These are phyloP conservation scores for Cydia splendana DNA, from an alignment of 1,140 invertebrate species.

Conservation along the genomic window DNA sequence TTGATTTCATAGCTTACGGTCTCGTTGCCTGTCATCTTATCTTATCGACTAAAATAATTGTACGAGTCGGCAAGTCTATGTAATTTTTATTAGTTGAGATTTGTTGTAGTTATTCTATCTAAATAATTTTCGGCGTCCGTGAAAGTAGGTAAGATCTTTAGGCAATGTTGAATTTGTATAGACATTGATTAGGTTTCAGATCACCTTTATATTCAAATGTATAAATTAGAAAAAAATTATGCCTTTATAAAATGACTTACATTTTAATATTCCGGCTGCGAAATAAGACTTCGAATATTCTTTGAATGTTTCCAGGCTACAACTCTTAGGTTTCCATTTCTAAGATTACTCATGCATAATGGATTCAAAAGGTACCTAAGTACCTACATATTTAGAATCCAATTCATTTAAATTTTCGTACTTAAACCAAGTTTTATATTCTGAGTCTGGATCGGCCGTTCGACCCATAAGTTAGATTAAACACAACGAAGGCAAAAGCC, in stretches of 20 bases:
- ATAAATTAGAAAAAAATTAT: constrained; percentile 34
- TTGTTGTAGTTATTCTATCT: background rate
- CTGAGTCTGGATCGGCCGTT: background rate
- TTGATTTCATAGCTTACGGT: background rate
- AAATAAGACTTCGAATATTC: constrained; percentile 47
- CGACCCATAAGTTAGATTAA: background rate
- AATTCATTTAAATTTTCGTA: background rate
- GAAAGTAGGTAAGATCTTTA: background rate
- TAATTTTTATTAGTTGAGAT: background rate
- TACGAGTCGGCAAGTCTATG: background rate
- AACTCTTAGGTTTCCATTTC: constrained; percentile 39
- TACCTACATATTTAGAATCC: background rate
- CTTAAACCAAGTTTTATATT: background rate
- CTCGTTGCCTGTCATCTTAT: constrained; percentile 3
- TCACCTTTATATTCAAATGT: background rate
- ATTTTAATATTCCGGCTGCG: constrained; percentile 44
- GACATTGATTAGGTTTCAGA: background rate
- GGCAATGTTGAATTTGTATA: background rate
- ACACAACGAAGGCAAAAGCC: background rate
- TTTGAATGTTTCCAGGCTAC: constrained; percentile 31
- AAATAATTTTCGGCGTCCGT: background rate
- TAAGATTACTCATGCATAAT: constrained; percentile 23
- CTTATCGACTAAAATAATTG: background rate
- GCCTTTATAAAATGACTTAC: constrained; percentile 38
- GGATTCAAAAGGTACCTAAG: background rate